phyloP scores from a whole-genome alignment of 2,113 vertebrate genomes.

The Scopus umbretta region DNA sequence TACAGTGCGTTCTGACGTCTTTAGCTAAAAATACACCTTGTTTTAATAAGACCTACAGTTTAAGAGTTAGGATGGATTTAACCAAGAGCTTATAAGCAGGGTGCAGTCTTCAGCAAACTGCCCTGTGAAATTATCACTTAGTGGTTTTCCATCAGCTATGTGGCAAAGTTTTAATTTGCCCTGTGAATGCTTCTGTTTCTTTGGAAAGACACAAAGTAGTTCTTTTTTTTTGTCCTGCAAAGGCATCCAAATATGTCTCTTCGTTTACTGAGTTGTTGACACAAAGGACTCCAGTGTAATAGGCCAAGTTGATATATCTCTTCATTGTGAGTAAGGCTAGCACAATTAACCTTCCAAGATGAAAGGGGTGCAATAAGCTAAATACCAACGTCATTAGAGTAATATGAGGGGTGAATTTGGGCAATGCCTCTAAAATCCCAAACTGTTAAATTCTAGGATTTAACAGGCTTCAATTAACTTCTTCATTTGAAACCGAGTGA shows the following conservation, averaged over 20 bases:
- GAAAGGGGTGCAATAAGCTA: constrained; percentile 12
- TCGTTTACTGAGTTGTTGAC: not conserved
- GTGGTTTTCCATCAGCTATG: not conserved
- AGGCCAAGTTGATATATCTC: not conserved
- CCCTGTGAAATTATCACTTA: not conserved
- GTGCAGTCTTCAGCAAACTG: not conserved
- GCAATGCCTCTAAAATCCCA: not conserved
- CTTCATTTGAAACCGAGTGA: not conserved
- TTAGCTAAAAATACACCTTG: constrained; percentile 35
- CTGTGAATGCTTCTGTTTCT: not conserved
- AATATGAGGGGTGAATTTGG: not conserved
- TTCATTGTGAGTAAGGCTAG: not conserved
- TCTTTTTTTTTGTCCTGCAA: not conserved
- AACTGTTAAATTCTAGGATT: not conserved
- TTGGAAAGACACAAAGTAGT: not conserved
- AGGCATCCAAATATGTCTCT: constrained; percentile 1
- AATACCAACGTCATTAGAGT: not conserved
- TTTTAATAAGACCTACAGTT: not conserved
- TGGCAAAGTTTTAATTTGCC: not conserved
- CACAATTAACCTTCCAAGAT: constrained; percentile 25
- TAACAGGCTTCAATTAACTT: not conserved
- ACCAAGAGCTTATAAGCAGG: not conserved
- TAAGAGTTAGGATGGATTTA: not conserved
- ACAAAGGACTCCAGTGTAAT: not conserved
- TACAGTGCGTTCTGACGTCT: not conserved